Base-by-base conservation (phyloP, 2,888 invertebrate genomes). In the Apocheima hispidaria region DNA sequence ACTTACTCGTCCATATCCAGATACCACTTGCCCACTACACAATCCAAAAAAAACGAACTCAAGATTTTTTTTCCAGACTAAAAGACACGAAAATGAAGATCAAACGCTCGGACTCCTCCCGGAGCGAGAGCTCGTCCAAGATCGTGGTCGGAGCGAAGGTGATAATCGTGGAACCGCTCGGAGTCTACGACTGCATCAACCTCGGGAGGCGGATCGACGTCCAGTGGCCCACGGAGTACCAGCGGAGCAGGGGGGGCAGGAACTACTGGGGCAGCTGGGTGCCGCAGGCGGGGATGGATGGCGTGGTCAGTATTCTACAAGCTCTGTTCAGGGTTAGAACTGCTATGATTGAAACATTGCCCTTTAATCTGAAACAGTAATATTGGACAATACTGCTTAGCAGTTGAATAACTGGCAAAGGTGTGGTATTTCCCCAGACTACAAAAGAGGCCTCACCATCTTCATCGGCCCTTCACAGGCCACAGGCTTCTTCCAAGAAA, bases 141-240 rank as follows among this genome's bases (percentile, higher is more conserved):
- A 89, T 93, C 0, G 86, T 87, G 63, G 84, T 93, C 0, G 67
- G 67, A n/a, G 59, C 67, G 7, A 67, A 67, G 51, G 69, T 69
- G 79, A 79, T 88, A 79, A 93, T 89, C 10, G 82, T 87, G 16
- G 93, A 93, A 68, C 93, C 86, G 18, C 57, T 92, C 6, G 88
- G 94, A 76, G 97, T 98, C 43, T 98, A 97, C 78, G 98, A 98
- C 81, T 97, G 97, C 66, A 96, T 99, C 59, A 99, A 99, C 85
- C 90, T 98, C 69, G 98, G 98, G 7, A 93, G 98, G 64, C 93
- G 98, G 66, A 98, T 98, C 62, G 98, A 98, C 78, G 98, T 99
- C n/a, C 95, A 96, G 71, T 99, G 99, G 99, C 99, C 99, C 0
- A 96, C 96, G 72, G 98, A 98, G 82, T 94, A 95, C 52, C 97